Conservation (phyloP, 2,797 vertebrate species). For the Fundulus diaphanus region DNA sequence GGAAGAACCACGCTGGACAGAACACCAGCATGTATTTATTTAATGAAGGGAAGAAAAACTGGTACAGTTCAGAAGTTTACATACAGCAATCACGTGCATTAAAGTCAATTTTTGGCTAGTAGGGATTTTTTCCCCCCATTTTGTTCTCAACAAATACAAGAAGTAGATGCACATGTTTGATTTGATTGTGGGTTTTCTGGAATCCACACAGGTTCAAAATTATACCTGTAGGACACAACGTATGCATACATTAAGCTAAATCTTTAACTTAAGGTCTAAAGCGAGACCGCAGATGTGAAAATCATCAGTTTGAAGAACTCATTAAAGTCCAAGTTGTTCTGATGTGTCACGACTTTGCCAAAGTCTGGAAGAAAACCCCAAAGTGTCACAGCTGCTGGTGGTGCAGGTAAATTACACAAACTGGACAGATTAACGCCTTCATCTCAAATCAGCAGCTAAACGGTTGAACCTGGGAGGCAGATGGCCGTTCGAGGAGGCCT, state of each 20-base stretch:
- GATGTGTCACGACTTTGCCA: too few species aligned
- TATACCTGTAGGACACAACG: not conserved
- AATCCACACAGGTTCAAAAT: too few species aligned
- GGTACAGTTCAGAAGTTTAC: not conserved
- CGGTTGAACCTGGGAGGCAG: too few species aligned
- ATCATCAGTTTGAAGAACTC: not conserved
- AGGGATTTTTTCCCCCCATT: not conserved
- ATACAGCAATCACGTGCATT: not conserved
- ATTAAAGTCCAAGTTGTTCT: not conserved
- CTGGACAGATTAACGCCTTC: too few species aligned
- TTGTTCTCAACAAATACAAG: not conserved
- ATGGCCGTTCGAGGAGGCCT: too few species aligned
- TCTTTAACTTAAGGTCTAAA: not conserved
- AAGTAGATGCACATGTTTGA: too few species aligned
- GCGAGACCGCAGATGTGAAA: not conserved
- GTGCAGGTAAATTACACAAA: too few species aligned
- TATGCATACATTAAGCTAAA: not conserved
- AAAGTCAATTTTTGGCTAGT: too few species aligned
- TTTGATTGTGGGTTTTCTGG: too few species aligned
- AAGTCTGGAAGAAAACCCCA: too few species aligned
- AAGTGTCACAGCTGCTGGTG: too few species aligned
- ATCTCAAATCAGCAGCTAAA: too few species aligned
- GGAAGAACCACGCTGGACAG: not conserved
- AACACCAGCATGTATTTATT: slow-evolving; percentile 12
- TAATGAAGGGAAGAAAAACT: not conserved